A percentile compares a stretch with the other conserved stretches of the same genome.
These are phyloP conservation scores for Stenoptilia bipunctidactyla DNA, from an alignment of 2,888 invertebrate species.

Conservation along the genomic window DNA sequence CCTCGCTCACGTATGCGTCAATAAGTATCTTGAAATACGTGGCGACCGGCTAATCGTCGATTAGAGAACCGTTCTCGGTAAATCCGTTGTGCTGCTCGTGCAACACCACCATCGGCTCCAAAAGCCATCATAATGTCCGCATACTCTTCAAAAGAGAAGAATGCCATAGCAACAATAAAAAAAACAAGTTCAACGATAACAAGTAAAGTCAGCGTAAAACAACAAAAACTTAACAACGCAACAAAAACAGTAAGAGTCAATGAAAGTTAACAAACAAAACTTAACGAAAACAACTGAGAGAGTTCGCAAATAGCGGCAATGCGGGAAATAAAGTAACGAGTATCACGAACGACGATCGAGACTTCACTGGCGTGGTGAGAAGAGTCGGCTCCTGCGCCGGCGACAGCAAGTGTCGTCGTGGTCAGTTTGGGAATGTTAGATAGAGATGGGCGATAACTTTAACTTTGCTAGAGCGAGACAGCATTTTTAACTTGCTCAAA, in stretches of 20 bases:
- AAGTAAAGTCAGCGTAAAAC: background rate
- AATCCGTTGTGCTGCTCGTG: conserved; percentile 5
- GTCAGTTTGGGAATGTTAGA: too few species aligned
- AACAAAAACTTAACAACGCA: background rate
- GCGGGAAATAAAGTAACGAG: too few species aligned
- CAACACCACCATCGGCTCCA: conserved; percentile 2
- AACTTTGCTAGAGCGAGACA: too few species aligned
- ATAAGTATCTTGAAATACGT: conserved; percentile 3
- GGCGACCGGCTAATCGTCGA: conserved; percentile 2
- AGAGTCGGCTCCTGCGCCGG: too few species aligned
- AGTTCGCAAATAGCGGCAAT: too few species aligned
- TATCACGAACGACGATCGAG: too few species aligned
- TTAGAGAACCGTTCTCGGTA: conserved; percentile 5
- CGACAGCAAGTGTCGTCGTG: too few species aligned
- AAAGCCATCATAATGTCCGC: background rate
- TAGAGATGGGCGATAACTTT: too few species aligned
- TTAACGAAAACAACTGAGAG: background rate
- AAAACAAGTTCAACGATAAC: background rate
- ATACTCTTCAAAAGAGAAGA: too few species aligned
- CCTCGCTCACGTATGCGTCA: conserved; percentile 1
- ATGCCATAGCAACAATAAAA: conserved; percentile 1
- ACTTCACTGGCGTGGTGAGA: too few species aligned
- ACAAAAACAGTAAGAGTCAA: too few species aligned
- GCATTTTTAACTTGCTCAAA: too few species aligned
- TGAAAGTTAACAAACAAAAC: conserved; percentile 1